Evolutionary conservation across 2,797 vertebrate genomes (phyloP).

Genomic region (Scolopax rusticola): DNA sequence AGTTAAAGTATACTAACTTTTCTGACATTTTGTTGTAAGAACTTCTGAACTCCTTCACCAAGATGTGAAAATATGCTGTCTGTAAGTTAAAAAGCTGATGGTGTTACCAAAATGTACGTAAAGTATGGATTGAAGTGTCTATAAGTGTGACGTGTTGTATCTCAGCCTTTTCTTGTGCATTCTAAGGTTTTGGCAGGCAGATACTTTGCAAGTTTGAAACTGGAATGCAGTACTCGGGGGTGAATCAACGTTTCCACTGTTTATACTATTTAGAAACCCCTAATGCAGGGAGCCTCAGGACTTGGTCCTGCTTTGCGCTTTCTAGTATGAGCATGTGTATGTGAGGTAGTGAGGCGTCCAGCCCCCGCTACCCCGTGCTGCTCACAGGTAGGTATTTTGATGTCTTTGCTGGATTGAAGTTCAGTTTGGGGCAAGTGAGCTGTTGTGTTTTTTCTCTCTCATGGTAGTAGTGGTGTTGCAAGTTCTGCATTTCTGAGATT

Average conservation of each 20-base stretch:
- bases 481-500: background rate
- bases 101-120: background rate
- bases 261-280: background rate
- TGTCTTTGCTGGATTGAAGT: background rate
- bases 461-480: background rate
- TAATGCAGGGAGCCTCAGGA: background rate
- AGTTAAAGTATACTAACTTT: background rate
- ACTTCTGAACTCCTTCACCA: background rate
- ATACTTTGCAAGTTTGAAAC: background rate
- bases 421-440: background rate
- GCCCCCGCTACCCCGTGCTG: fast-evolving
- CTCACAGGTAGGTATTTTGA: background rate
- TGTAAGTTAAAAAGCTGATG: background rate
- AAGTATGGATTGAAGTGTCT: background rate
- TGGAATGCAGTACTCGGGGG: background rate
- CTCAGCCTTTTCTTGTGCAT: background rate
- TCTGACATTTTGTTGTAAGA: background rate
- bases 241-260: background rate
- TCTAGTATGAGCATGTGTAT: background rate
- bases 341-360: background rate
- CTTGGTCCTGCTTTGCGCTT: background rate
- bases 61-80: background rate
- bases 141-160: background rate
- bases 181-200: background rate
- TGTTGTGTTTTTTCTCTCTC: background rate